Conservation (phyloP, 1,140 invertebrate genomes). For the Druon quercuslanigerum region DNA sequence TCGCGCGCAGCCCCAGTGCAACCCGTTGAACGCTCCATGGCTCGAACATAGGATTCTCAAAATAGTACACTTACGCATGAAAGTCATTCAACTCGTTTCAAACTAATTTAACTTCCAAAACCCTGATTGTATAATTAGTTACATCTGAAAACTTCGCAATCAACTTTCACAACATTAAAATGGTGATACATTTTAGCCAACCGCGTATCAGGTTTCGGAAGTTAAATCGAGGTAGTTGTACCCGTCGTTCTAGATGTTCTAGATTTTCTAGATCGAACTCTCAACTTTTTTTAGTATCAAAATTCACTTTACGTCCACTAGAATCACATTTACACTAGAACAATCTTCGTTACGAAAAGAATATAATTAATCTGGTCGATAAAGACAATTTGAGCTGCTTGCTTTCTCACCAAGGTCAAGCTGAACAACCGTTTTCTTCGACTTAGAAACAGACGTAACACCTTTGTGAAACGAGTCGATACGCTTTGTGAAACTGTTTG, state of each 20-base stretch:
- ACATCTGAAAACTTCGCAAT: neutral
- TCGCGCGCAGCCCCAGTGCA: neutral
- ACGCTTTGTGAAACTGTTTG: neutral
- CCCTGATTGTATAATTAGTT: neutral
- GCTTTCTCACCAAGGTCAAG: neutral
- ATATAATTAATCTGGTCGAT: neutral
- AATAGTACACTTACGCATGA: neutral
- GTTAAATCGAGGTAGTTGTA: too few species aligned
- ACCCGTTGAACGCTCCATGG: constrained; percentile 6
- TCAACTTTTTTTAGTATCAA: neutral
- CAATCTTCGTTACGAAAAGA: too few species aligned
- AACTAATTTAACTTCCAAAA: neutral
- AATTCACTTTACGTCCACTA: neutral
- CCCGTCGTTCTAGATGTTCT: neutral
- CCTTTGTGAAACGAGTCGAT: neutral
- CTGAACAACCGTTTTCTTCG: neutral
- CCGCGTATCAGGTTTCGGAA: neutral
- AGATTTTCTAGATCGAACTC: neutral
- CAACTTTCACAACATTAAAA: neutral
- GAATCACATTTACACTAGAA: neutral
- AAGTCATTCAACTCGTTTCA: constrained; percentile 1
- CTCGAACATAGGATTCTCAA: constrained; percentile 7
- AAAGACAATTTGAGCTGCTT: neutral
- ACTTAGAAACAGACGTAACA: neutral
- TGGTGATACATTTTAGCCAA: neutral